phyloP scores from a whole-genome alignment of 1,140 invertebrate genomes.

The Drosophila mauritiana region DNA sequence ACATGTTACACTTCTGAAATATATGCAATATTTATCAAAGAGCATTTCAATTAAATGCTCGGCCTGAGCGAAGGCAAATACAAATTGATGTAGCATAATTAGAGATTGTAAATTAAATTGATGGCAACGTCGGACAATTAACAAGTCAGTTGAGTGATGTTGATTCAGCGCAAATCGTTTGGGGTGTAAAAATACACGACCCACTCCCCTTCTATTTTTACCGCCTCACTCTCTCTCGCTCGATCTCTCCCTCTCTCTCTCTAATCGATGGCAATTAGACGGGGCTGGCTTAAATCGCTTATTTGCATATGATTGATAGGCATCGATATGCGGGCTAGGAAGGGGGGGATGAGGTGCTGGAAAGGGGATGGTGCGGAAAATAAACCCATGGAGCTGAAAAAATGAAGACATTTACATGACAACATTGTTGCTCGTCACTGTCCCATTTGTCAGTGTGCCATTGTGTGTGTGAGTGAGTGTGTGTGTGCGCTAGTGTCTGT shows the following conservation, averaged over 20 bases:
- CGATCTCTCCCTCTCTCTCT: neutral
- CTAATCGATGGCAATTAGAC: slow-evolving; percentile 52
- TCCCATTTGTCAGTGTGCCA: slow-evolving; percentile 58
- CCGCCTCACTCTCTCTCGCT: too few relatives aligned
- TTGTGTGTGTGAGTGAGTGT: slow-evolving; percentile 10
- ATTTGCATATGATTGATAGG: slow-evolving; percentile 57
- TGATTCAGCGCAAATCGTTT: slow-evolving; percentile 35
- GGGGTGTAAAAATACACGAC: slow-evolving; percentile 9
- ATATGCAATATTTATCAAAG: slow-evolving; percentile 20
- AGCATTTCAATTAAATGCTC: slow-evolving; percentile 14
- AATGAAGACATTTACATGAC: slow-evolving; percentile 74
- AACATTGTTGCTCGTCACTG: slow-evolving; percentile 70
- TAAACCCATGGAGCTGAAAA: slow-evolving; percentile 30
- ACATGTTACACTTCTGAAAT: neutral
- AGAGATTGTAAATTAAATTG: slow-evolving; percentile 37
- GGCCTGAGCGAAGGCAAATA: neutral
- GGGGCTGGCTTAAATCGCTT: slow-evolving; percentile 26
- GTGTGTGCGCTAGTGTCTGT: slow-evolving; percentile 20
- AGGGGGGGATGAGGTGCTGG: too few relatives aligned
- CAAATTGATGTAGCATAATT: slow-evolving; percentile 19
- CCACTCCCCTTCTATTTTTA: too few relatives aligned
- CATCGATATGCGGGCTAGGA: neutral
- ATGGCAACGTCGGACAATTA: slow-evolving; percentile 49
- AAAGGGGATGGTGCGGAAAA: neutral
- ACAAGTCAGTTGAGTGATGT: slow-evolving; percentile 44